Evolutionary conservation across 2,113 vertebrate genomes (phyloP).

Genomic region (Antechinus stuartii): DNA sequence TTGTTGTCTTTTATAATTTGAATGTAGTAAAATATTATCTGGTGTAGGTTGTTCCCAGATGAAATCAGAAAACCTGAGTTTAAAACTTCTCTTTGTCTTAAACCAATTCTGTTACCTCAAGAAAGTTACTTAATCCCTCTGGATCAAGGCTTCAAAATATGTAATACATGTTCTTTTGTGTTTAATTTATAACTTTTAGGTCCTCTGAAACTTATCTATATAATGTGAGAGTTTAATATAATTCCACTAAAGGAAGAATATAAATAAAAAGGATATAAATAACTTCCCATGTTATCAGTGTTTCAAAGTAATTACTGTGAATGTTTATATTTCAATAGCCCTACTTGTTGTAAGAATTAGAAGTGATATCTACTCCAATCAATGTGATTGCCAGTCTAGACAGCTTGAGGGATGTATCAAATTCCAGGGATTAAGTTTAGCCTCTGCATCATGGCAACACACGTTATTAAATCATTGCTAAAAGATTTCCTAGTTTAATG

Average conservation of each 20-base stretch:
- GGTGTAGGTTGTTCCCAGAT: neutral
- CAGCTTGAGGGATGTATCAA: slow-evolving; percentile 63
- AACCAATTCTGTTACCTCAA: slow-evolving; percentile 20
- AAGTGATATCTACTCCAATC: slow-evolving; percentile 58
- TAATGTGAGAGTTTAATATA: slow-evolving; percentile 32
- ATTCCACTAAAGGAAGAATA: slow-evolving; percentile 4
- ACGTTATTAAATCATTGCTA: slow-evolving; percentile 48
- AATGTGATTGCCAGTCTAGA: slow-evolving; percentile 71
- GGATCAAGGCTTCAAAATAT: slow-evolving; percentile 13
- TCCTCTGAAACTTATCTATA: slow-evolving; percentile 24
- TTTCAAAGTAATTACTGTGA: slow-evolving; percentile 53
- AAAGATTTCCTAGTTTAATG: slow-evolving; percentile 22
- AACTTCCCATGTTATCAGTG: slow-evolving; percentile 29
- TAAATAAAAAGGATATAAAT: slow-evolving; percentile 58
- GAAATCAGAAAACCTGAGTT: slow-evolving; percentile 18
- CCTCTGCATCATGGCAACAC: slow-evolving; percentile 30
- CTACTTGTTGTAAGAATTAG: slow-evolving; percentile 70
- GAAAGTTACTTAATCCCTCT: neutral
- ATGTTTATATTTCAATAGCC: slow-evolving; percentile 66
- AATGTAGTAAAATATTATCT: neutral
- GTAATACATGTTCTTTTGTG: neutral
- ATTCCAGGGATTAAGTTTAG: slow-evolving; percentile 39
- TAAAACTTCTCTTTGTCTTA: slow-evolving; percentile 21
- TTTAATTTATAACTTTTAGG: slow-evolving; percentile 46
- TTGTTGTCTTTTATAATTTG: neutral